phyloP scores from a whole-genome alignment of 2,888 invertebrate species.

The Tanytarsus gracilentus region DNA sequence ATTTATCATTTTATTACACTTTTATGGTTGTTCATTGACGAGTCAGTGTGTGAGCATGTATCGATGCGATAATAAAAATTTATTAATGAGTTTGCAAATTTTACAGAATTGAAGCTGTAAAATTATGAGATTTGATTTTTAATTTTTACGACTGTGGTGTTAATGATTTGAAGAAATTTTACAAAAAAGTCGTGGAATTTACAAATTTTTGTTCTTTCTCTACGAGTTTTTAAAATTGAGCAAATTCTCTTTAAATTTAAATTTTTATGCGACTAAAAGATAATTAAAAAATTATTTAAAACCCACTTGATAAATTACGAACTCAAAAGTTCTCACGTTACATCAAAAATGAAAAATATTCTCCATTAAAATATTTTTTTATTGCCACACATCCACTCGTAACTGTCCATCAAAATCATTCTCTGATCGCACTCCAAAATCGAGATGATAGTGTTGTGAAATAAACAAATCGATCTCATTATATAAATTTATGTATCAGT shows the following conservation, averaged over 20 bases:
- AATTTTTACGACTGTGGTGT: too few species aligned
- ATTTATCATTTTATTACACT: constrained; percentile 26
- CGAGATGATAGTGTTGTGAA: neutral
- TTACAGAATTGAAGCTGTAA: too few species aligned
- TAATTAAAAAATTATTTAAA: neutral
- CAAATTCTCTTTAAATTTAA: too few species aligned
- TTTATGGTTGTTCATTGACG: neutral
- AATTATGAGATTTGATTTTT: too few species aligned
- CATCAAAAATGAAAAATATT: too few species aligned
- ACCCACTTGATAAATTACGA: neutral
- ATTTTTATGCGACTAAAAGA: neutral
- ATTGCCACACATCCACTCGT: too few species aligned
- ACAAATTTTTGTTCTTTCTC: too few species aligned
- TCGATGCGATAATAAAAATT: constrained; percentile 19
- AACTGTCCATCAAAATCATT: neutral
- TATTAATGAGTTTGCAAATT: constrained; percentile 19
- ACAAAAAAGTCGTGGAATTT: too few species aligned
- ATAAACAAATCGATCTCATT: constrained; percentile 10
- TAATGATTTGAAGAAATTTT: too few species aligned
- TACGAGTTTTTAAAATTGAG: too few species aligned
- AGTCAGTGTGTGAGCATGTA: neutral
- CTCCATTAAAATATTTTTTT: too few species aligned
- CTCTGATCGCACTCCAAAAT: neutral
- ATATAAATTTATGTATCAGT: constrained; percentile 15
- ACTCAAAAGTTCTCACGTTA: too few species aligned